Evolutionary conservation across 2,888 invertebrate genomes (phyloP).

Genomic region (Eupsilia transversa): DNA sequence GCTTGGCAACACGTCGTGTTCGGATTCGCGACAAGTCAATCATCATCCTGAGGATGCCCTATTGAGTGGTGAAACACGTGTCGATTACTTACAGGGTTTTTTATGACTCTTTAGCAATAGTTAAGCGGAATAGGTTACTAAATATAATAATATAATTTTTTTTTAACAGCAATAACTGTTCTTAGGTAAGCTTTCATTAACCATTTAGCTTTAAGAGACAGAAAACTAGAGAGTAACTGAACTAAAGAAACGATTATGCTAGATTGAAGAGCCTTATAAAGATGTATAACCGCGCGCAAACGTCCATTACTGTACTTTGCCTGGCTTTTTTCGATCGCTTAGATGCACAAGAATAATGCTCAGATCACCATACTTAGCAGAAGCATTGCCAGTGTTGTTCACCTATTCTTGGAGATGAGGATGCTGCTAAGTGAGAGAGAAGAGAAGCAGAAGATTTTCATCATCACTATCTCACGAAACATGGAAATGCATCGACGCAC

Average conservation of each 20-base stretch:
- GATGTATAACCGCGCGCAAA: too few relatives aligned
- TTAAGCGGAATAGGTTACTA: too few relatives aligned
- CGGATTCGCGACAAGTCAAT: too few relatives aligned
- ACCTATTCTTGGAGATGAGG: not conserved
- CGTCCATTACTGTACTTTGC: not conserved
- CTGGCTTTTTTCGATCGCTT: not conserved
- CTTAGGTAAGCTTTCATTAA: not conserved
- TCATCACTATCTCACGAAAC: not conserved
- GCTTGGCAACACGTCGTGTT: too few relatives aligned
- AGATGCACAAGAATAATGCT: not conserved
- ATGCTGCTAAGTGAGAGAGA: not conserved
- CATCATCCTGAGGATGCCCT: too few relatives aligned
- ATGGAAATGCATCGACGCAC: conserved; percentile 4
- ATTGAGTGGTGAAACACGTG: too few relatives aligned
- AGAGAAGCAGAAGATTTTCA: too few relatives aligned
- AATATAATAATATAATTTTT: too few relatives aligned
- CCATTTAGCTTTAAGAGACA: not conserved
- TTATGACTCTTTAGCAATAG: too few relatives aligned
- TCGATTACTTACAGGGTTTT: too few relatives aligned
- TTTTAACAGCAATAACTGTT: too few relatives aligned
- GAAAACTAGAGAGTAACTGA: not conserved
- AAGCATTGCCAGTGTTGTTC: not conserved
- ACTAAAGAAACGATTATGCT: not conserved
- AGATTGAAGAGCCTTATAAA: not conserved
- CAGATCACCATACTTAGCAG: too few relatives aligned